Base-by-base conservation (phyloP, 2,113 vertebrate genomes). In the Psittacara wagleri region DNA sequence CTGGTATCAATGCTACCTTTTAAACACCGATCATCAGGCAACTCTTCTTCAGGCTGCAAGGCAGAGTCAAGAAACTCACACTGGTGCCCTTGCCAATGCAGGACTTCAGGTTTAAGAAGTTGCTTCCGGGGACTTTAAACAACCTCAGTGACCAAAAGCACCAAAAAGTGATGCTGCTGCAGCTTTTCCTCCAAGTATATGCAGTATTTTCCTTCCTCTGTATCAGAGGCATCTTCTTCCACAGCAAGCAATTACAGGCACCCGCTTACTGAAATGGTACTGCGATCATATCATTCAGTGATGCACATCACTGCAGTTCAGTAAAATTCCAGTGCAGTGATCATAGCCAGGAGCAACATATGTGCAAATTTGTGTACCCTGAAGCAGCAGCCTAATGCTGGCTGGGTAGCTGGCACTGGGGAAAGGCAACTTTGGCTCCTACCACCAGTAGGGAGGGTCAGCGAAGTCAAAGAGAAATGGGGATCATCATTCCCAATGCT, bases 401-500 rank as follows among this genome's bases (percentile, higher is more conserved):
- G 39, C 19, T 48, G 31, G 73, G 10, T 28, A 67, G 33, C 41
- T 31, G 17, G 44, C 43, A 13, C 37, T 8, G n/a, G 37, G 28
- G 15, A 52, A 68, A 66, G 64, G 49, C 37, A 66, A 52, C 10
- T 48, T 11, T 17, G 11, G 66, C 8, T 73, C 44, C 59, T 61
- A 17, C 9, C 29, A 43, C 22, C 25, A 17, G 46, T 13, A 33
- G 61, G 31, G n/a, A 62, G 46, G 23, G 35, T 55, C 46, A 49
- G 16, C 13, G 19, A 48, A 48, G 67, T 57, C 48, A 49, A 62
- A 62, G 1, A 59, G 67, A 67, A 84, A 41, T 9, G 44, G 23
- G 4, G 68, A 55, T 20, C 8, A 10, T 8, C 6, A 27, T 39
- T 78, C 17, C 44, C n/a, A 67, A 3, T 0, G 1, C 1, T 1